Evolutionary conservation across 2,888 invertebrate species (phyloP), one percentile per base, ranked within the genome.

Genomic region (Venusia cambrica): DNA sequence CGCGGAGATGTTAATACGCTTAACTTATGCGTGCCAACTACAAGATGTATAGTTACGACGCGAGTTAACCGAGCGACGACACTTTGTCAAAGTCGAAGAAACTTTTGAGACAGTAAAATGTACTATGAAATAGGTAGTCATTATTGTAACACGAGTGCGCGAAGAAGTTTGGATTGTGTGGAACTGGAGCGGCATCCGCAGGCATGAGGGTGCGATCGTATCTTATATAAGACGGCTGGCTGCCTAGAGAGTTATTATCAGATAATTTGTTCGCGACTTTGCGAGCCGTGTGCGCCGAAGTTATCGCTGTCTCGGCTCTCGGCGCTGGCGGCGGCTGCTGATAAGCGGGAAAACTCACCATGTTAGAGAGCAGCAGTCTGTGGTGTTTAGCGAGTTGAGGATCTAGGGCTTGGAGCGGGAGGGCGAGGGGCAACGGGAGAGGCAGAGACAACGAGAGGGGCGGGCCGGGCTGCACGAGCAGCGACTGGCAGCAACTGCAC

Each of bases 321-420:
- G 11, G 20, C 33, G 51, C 48, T 40, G 43, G 45, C 46, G 38
- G 32, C 38, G 50, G 37, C 37, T 37, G 44, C 36, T 36, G 57
- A 60, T 55, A 61, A 69, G 57, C 62, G 63, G 66, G 60, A 63
- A 64, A 57, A 83, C 83, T 87, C 75, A 87, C 87, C 87, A 87
- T 87, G 81, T 87, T 87, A 76, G 87, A 85, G 85, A 87, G 85
- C 84, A 84, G 85, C 78, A 83, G 73, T 51, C 83, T 75, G 63
- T 83, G 85, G 66, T 83, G 83, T 76, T 87, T 87, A 79, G 75
- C 83, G 70, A 81, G 59, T 74, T 85, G 84, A 52, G 81, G 78
- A 54, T 85, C 85, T 64, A 84, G 72, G 73, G 80, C 65, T 73
- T 81, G 84, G 77, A 87, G 68, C 55, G 85, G 87, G 57, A 78